phyloP scores from a whole-genome alignment of 2,888 invertebrate genomes.

The Cancer borealis region DNA sequence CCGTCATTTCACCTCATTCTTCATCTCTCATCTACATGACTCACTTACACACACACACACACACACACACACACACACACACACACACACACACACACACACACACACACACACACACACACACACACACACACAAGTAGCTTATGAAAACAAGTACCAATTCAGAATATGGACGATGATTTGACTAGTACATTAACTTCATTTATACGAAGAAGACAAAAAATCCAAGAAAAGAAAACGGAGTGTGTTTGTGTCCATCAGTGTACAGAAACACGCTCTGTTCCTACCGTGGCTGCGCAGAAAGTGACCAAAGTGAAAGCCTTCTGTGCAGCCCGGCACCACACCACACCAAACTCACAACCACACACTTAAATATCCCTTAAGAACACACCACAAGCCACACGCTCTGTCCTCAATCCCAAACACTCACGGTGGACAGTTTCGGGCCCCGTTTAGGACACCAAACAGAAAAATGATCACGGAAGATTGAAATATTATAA shows the following conservation, averaged over 20 bases:
- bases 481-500: background rate
- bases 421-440: background rate
- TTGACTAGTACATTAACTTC: background rate
- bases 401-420: background rate
- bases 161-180: background rate
- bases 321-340: conserved; percentile 24
- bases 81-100: background rate
- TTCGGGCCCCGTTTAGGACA: background rate
- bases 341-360: background rate
- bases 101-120: background rate
- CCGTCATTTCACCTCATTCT: background rate
- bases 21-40: conserved; percentile 6
- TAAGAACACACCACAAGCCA: background rate
- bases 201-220: background rate
- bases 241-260: background rate
- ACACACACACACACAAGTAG: no score
- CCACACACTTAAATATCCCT: no score
- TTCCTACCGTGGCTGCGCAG: background rate
- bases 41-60: conserved; percentile 23
- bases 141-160: background rate
- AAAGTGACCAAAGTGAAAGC: background rate
- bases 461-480: background rate
- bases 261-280: background rate
- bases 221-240: background rate
- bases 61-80: background rate